Evolutionary conservation across 2,797 vertebrate genomes (phyloP), one percentile per base, ranked within the genome.

Genomic region (Taenioides sp.): DNA sequence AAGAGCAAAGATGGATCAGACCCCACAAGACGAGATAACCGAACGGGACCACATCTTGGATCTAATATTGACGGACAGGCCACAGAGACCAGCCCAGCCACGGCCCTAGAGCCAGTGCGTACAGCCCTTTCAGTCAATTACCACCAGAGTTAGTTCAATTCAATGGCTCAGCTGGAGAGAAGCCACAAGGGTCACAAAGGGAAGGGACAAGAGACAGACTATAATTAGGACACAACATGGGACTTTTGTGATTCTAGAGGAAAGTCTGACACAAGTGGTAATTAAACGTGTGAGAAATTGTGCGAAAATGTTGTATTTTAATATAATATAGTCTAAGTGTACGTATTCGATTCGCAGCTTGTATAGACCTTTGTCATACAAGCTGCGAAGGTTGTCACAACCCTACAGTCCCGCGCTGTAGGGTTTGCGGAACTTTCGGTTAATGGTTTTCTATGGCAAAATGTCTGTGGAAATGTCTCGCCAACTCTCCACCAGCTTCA

Each of bases 21-120:
- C 67, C 67, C 43, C 67, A 43, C 54, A 40, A 16, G 66, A 57
- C 31, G 31, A 67, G 67, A 69, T 58, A 43, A 58, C 67, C 34
- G 25, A 22, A 18, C 10, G 34, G 7, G 37, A 55, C 57, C 57
- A 23, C 55, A 47, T 58, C 31, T 17, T 43, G 47, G 16, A 23
- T 12, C 22, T 18, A 49, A 18, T 65, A 50, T 50, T 65, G 63
- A 65, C 12, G 18, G 65, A 54, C 47, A 31, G 65, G 25, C 18
- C 27, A 23, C 23, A n/a, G 28, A 62, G 37, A 47, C n/a, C 7
- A 47, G 17, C 14, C 57, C 57, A 17, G 17, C 16, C 23, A 18
- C 57, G 1, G 22, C 22, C 20, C 18, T 22, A 59, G 57, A 59
- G 25, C 25, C 57, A 18, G 16, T 59, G 25, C 6, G 25, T 18